These are phyloP conservation scores for Sandelia bainsii DNA, from an alignment of 2,797 vertebrate species.

Conservation along the genomic window DNA sequence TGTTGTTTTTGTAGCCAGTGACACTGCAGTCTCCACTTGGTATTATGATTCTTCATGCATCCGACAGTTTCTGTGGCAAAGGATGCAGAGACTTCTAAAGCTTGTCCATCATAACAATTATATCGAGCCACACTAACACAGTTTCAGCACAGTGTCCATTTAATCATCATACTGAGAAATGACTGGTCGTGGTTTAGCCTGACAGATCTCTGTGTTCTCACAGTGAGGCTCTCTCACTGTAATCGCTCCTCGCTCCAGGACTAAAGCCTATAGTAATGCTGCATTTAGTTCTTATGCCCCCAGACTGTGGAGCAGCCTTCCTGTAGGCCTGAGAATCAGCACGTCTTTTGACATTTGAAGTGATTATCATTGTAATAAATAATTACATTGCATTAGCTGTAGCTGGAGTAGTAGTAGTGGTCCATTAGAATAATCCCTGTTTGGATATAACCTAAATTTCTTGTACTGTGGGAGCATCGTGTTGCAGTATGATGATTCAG, in stretches of 20 bases:
- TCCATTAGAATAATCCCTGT: neutral
- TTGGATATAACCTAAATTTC: neutral
- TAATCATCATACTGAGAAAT: slow-evolving; percentile 7
- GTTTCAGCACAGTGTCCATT: slow-evolving; percentile 11
- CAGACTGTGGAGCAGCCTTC: slow-evolving; percentile 25
- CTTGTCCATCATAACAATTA: neutral
- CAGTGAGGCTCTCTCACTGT: slow-evolving; percentile 19
- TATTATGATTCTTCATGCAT: neutral
- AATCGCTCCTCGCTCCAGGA: slow-evolving; percentile 23
- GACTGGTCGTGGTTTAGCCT: slow-evolving; percentile 8
- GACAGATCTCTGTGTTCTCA: slow-evolving; percentile 30
- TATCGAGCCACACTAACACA: neutral
- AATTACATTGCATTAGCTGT: neutral
- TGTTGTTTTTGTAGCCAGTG: slow-evolving; percentile 31
- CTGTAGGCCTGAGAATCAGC: slow-evolving; percentile 6
- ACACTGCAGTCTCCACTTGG: slow-evolving; percentile 45
- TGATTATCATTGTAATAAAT: neutral
- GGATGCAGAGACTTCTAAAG: neutral
- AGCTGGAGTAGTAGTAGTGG: neutral
- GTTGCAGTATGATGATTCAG: neutral
- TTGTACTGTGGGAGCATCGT: neutral
- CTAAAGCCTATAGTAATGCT: slow-evolving; percentile 36
- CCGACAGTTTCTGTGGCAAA: neutral
- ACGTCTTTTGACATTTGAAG: neutral
- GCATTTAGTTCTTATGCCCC: slow-evolving; percentile 29